A percentile compares a stretch with the other conserved stretches of the same genome.
Evolutionary conservation across 2,113 vertebrate species (phyloP).

Genomic region (Platysternon megacephalum): DNA sequence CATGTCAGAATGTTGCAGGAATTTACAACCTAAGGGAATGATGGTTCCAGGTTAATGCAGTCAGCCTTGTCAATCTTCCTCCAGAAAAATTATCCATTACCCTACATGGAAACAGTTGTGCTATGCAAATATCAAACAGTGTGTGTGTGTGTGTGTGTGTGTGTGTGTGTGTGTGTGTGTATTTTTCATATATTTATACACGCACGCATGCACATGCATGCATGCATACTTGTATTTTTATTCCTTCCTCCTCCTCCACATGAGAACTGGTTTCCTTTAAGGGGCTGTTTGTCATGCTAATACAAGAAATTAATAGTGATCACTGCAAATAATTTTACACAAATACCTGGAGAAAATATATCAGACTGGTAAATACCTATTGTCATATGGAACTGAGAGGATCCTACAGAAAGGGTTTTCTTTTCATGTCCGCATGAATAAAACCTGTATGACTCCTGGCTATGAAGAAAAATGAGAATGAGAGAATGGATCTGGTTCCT

Average conservation of each 20-base stretch:
- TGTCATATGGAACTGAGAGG: background rate
- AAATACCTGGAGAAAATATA: background rate
- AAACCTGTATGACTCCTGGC: background rate
- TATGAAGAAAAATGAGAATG: background rate
- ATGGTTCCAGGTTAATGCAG: slow-evolving; percentile 61
- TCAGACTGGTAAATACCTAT: background rate
- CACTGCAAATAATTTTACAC: background rate
- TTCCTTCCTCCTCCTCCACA: background rate
- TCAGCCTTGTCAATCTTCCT: slow-evolving; percentile 42
- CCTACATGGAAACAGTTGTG: slow-evolving; percentile 24
- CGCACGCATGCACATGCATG: background rate
- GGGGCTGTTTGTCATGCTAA: slow-evolving; percentile 1
- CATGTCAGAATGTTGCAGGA: background rate
- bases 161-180: background rate
- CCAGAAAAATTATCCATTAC: slow-evolving; percentile 48
- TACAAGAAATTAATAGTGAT: background rate
- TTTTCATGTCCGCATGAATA: background rate
- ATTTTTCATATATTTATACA: background rate
- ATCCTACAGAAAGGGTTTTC: background rate
- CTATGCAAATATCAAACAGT: slow-evolving; percentile 22
- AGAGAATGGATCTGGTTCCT: background rate
- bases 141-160: background rate
- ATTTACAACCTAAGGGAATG: slow-evolving; percentile 42
- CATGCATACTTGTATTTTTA: slow-evolving; percentile 21
- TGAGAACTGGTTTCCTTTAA: background rate